These are phyloP conservation scores for Cryptocephalus moraei DNA, from an alignment of 2,888 invertebrate species.

Conservation along the genomic window DNA sequence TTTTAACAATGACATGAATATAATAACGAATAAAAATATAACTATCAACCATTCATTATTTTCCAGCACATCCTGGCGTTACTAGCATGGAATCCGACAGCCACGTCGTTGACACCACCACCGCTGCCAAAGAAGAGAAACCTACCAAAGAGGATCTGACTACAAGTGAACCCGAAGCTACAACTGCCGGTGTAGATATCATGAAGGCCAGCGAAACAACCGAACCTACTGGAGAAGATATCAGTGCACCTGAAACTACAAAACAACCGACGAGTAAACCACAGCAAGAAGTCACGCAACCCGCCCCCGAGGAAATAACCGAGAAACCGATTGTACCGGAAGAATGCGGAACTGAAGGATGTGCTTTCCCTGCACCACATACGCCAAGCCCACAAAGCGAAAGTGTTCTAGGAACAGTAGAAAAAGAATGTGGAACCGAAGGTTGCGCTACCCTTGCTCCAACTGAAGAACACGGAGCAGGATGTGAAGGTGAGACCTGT, in stretches of 20 bases:
- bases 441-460: too few relatives aligned
- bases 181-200: too few relatives aligned
- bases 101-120: constrained; percentile 35
- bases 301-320: constrained; percentile 1
- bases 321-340: constrained; percentile 4
- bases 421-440: too few relatives aligned
- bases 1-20: not conserved
- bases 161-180: too few relatives aligned
- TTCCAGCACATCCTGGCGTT: constrained; percentile 32
- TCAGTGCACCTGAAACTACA: not conserved
- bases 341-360: constrained; percentile 7
- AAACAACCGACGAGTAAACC: not conserved
- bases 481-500: too few relatives aligned
- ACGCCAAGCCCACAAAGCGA: too few relatives aligned
- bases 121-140: constrained; percentile 6
- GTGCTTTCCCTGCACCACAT: not conserved
- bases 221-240: constrained; percentile 2
- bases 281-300: not conserved
- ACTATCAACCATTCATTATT: not conserved
- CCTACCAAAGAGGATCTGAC: not conserved
- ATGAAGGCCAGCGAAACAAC: not conserved
- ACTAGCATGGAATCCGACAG: constrained; percentile 42
- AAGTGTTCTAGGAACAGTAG: too few relatives aligned
- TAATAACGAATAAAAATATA: too few relatives aligned
- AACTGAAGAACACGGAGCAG: too few relatives aligned